Evolutionary conservation across 2,113 vertebrate genomes (phyloP).

Genomic region (Drymodes brunneopygia): DNA sequence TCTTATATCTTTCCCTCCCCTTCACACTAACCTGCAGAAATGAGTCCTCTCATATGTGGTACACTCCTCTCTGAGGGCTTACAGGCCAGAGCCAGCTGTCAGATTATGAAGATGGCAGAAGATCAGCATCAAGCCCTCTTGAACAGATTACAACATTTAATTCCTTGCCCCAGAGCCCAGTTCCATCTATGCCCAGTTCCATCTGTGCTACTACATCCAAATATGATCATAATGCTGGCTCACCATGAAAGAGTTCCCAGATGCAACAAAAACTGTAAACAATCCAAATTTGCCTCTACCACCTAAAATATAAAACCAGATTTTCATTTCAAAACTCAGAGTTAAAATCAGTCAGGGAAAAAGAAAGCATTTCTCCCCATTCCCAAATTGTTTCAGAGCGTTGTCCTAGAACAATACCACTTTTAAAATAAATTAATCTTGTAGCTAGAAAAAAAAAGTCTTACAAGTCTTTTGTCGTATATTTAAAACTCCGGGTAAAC

Average conservation of each 20-base stretch:
- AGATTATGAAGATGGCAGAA: background rate
- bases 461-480: background rate
- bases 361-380: background rate
- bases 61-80: background rate
- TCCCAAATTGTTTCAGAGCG: background rate
- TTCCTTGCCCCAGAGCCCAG: background rate
- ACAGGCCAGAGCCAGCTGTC: background rate
- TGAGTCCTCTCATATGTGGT: accelerated
- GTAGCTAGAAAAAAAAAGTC: background rate
- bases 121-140: background rate
- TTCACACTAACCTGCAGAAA: background rate
- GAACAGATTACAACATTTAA: background rate
- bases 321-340: background rate
- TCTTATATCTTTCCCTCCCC: background rate
- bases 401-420: background rate
- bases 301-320: background rate
- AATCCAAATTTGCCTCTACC: background rate
- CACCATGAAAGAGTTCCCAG: background rate
- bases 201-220: background rate
- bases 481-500: background rate
- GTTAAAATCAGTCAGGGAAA: background rate
- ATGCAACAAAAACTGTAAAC: background rate
- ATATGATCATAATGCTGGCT: background rate
- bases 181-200: background rate
- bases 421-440: background rate